A percentile compares a stretch with the other conserved stretches of the same genome.
These are phyloP conservation scores for Drosophila austrosaltans DNA, from an alignment of 2,888 invertebrate genomes.

Conservation along the genomic window DNA sequence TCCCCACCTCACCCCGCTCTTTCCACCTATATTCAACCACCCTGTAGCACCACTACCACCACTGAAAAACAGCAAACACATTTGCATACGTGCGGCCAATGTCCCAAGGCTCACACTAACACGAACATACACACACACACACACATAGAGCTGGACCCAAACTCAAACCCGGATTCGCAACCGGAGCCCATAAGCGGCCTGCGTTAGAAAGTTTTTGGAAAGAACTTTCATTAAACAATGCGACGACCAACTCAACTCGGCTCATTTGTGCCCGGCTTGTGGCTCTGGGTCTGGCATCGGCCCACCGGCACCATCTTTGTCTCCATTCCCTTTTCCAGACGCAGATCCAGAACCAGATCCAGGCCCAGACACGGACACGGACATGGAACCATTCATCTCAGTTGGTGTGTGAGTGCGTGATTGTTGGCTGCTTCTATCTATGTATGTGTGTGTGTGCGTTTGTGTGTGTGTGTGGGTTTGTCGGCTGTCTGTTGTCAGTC, in stretches of 20 bases:
- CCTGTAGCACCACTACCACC: constrained; percentile 3
- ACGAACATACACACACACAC: constrained; percentile 27
- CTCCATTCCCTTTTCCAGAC: background rate
- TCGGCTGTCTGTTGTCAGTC: constrained; percentile 22
- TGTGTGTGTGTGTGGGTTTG: constrained; percentile 44
- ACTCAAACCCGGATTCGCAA: constrained; percentile 42
- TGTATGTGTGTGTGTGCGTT: constrained; percentile 45
- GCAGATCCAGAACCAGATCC: constrained; percentile 17
- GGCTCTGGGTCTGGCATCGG: constrained; percentile 2
- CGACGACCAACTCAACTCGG: constrained; percentile 63
- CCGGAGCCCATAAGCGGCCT: constrained; percentile 15
- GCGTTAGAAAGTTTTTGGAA: constrained; percentile 70
- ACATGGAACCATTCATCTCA: constrained; percentile 17
- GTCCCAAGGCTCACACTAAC: constrained; percentile 35
- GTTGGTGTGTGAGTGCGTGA: constrained; percentile 18
- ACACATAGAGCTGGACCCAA: constrained; percentile 19
- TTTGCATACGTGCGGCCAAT: constrained; percentile 48
- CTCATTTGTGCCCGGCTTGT: constrained; percentile 63
- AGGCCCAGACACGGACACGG: constrained; percentile 39
- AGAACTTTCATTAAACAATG: constrained; percentile 79
- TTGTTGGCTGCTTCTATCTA: constrained; percentile 17
- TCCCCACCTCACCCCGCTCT: constrained; percentile 31
- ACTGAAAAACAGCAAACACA: constrained; percentile 27
- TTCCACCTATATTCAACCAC: background rate
- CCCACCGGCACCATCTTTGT: too few species aligned